Conservation (phyloP, 2,888 invertebrate species). For the Plagiodera versicolora region DNA sequence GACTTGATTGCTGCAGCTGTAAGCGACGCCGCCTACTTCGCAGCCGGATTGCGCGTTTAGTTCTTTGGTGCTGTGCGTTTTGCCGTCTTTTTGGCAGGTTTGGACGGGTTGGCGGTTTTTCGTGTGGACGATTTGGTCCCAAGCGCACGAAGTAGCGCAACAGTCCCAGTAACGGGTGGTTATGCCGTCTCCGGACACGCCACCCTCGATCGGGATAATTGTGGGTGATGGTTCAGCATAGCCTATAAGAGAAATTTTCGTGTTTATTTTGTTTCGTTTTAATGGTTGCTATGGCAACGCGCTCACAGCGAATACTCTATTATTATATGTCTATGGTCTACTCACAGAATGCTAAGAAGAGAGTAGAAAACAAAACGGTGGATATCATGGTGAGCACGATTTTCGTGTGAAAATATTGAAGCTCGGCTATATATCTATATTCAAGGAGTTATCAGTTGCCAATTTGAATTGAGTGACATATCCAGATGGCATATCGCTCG, state of each 20-base stretch:
- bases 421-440: no score
- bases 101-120: constrained; percentile 19
- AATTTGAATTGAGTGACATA: no score
- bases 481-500: no score
- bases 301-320: no score
- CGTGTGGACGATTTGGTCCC: constrained; percentile 21
- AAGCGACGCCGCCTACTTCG: constrained; percentile 23
- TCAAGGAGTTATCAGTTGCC: no score
- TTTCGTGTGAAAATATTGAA: no score
- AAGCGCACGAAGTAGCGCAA: constrained; percentile 29
- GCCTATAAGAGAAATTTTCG: not conserved
- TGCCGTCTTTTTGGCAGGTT: constrained; percentile 25
- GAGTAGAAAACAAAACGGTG: not conserved
- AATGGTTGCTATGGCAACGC: no score
- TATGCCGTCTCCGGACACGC: constrained; percentile 21
- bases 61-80: constrained; percentile 1
- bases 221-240: not conserved
- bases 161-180: constrained; percentile 34
- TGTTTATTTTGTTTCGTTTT: no score
- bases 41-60: constrained; percentile 22
- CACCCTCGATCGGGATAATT: constrained; percentile 17
- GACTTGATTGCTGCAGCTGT: constrained; percentile 28
- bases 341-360: not conserved
- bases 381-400: no score
- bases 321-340: not conserved